A percentile compares a stretch with the other conserved stretches of the same genome.
Conservation (phyloP, 2,797 vertebrate species). For the Onychomys torridus region DNA sequence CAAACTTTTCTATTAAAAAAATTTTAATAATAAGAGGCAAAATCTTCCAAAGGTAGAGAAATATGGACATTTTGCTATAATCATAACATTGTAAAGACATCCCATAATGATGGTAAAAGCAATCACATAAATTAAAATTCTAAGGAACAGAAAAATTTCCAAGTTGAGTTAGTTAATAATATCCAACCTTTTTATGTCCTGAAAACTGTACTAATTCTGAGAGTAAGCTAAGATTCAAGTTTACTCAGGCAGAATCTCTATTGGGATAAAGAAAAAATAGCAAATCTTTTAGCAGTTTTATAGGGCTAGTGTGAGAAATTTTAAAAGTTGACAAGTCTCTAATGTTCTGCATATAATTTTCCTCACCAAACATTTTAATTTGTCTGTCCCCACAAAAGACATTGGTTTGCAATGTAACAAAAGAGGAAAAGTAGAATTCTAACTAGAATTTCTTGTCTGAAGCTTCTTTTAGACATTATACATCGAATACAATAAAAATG, state of each 20-base stretch:
- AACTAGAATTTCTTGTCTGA: constrained; percentile 5
- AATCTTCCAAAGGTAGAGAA: constrained; percentile 34
- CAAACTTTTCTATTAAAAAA: not conserved
- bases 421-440: not conserved
- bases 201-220: constrained; percentile 33
- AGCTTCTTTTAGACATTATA: constrained; percentile 12
- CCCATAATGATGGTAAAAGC: not conserved
- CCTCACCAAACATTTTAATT: constrained; percentile 41
- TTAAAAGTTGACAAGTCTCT: constrained; percentile 58
- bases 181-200: not conserved
- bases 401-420: not conserved
- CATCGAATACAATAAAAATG: not conserved
- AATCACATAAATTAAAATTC: constrained; percentile 32
- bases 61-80: not conserved
- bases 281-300: constrained; percentile 58
- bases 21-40: not conserved
- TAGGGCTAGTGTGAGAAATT: constrained; percentile 57
- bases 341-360: constrained; percentile 59
- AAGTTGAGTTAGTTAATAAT: constrained; percentile 26
- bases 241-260: constrained; percentile 43
- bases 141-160: not conserved
- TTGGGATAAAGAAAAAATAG: constrained; percentile 61
- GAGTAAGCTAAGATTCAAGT: constrained; percentile 24
- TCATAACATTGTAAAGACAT: not conserved
- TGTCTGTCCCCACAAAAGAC: constrained; percentile 17